Percentiles rank a stretch among this genome's conserved stretches.
phyloP scores from a whole-genome alignment of 2,888 invertebrate genomes.

The Epinotia nisella region DNA sequence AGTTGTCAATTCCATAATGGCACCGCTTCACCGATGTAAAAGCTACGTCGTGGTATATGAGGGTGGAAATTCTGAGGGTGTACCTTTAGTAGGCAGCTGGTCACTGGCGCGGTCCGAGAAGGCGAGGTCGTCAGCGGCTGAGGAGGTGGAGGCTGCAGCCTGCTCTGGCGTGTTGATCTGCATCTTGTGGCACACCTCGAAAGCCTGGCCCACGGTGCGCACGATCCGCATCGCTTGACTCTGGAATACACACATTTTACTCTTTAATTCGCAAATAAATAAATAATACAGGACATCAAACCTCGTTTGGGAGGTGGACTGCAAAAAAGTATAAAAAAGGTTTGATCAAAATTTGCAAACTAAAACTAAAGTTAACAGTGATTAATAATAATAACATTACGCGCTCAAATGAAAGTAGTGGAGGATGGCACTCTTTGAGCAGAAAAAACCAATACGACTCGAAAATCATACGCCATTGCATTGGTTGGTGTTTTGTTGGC shows the following conservation, averaged over 20 bases:
- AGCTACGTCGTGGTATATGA: background rate
- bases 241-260: conserved; percentile 78
- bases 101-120: conserved; percentile 62
- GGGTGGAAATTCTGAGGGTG: background rate
- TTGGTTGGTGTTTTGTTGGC: too few relatives aligned
- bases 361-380: too few relatives aligned
- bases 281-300: too few relatives aligned
- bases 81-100: conserved; percentile 68
- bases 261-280: background rate
- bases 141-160: conserved; percentile 72
- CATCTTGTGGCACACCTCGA: conserved; percentile 99
- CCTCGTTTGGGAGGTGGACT: too few relatives aligned
- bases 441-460: too few relatives aligned
- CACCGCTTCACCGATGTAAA: background rate
- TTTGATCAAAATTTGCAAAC: too few relatives aligned
- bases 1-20: background rate
- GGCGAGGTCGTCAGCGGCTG: conserved; percentile 63
- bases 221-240: conserved; percentile 99
- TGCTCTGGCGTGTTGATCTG: conserved; percentile 85
- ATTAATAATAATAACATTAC: too few relatives aligned
- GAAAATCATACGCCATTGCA: too few relatives aligned
- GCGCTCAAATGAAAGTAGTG: too few relatives aligned
- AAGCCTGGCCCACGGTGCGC: conserved; percentile 99
- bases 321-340: too few relatives aligned
- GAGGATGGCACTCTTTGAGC: too few relatives aligned